Evolutionary conservation across 1,140 invertebrate species (phyloP), one percentile per base, ranked within the genome.

Genomic region (Drosophila neocordata): DNA sequence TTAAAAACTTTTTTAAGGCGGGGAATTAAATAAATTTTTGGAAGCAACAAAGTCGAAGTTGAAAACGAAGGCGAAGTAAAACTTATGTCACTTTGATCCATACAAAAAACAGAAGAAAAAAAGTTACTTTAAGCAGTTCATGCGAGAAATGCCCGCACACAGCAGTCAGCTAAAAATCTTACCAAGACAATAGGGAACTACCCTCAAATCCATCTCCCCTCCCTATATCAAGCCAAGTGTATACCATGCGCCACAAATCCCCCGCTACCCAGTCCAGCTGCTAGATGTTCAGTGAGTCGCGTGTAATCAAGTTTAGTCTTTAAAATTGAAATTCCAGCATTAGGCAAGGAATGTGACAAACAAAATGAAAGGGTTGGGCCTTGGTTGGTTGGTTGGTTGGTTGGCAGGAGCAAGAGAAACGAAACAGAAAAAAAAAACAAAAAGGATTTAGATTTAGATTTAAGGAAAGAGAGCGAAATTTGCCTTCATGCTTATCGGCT

Each of bases 271-370:
- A 13, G 13, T 65, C 55, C 55, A 44, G 22, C 12, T 52, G 51
- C 48, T 24, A 58, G 63, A 44, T 72, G 76, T 20, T 76, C 76
- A 76, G 64, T 76, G 73, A 72, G 65, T 68, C 65, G 65, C 52
- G 56, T 61, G 79, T 88, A 88, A 87, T 87, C 83, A 88, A 88
- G 78, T 88, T 87, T 82, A 76, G 82, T 87, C 79, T 88, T 87
- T 88, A 88, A 88, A 87, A 87, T 88, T 87, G 82, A 88, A 87
- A 87, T 87, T 87, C 82, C 82, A 62, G 82, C 83, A 87, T 82
- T 87, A 87, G 78, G 55, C 65, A 24, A 72, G 79, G 78, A 87
- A 88, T 85, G 82, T 71, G 27, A 67, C 73, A 62, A 75, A 73
- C 44, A 59, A 66, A 38, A 51, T 57, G 38, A 44, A 69, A 65